Evolutionary conservation across 2,113 vertebrate species (phyloP), one percentile per base, ranked within the genome.

Genomic region (Recurvirostra avosetta): DNA sequence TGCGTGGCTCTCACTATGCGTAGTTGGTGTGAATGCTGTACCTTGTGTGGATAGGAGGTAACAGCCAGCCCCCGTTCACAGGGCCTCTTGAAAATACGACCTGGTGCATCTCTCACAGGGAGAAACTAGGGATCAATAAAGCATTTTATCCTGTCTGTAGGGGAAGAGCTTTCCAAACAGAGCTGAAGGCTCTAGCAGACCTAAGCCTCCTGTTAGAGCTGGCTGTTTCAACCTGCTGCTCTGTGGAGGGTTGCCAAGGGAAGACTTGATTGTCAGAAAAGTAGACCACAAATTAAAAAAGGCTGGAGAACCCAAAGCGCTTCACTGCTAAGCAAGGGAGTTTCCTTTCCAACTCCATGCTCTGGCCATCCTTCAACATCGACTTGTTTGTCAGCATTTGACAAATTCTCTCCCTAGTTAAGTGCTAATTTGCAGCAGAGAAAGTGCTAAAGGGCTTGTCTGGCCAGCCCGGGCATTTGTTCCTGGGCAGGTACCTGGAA

Each of bases 1-100:
- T 83, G 38, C 0, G 0, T 3, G 6, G 12, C 43, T 92, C 61
- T 72, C 56, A 36, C 22, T 7, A 9, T 1, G 3, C 6, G 17
- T 6, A 49, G n/a, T 20, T 49, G 62, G 30, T 58, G 61, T 84
- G 55, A 88, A 91, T 40, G 16, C 12, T 41, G 25, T 27, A 41
- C 52, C 27, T 67, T n/a, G 40, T 50, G 38, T 5, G 7, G 45
- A 50, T 36, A 75, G 0, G 0, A 89, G 70, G 36, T 18, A 18
- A 68, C 38, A 79, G 50, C 20, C 29, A 43, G 49, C 3, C 26
- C 21, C 26, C 0, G 0, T 17, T 70, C 52, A 61, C 25, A 68
- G 23, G 17, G 16, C 21, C 25, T 71, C 34, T 65, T 75, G 61
- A 78, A 95, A 89, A 85, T 15, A 75, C 1, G 25, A 26, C 9